Evolutionary conservation across 1,140 invertebrate species (phyloP).

Genomic region (Apis cerana): DNA sequence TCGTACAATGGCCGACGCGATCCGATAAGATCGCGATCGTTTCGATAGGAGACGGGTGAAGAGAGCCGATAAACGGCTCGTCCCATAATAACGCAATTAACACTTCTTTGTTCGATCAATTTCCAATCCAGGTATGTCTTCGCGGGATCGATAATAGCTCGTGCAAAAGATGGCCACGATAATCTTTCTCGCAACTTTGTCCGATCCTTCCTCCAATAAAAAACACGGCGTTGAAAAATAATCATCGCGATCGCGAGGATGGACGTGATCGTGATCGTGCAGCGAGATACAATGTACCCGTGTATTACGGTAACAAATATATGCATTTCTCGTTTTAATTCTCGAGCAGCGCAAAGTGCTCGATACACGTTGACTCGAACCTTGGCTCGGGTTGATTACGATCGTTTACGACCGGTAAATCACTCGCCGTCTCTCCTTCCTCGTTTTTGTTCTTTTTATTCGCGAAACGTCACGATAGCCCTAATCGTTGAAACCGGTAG

Average conservation of each 20-base stretch:
- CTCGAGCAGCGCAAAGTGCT: slow-evolving; percentile 50
- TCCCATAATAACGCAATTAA: slow-evolving; percentile 69
- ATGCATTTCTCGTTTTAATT: slow-evolving; percentile 54
- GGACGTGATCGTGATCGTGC: too few relatives aligned
- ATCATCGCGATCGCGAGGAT: neutral
- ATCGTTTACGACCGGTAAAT: slow-evolving; percentile 70
- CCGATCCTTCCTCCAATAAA: too few relatives aligned
- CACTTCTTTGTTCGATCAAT: slow-evolving; percentile 69
- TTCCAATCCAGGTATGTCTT: slow-evolving; percentile 52
- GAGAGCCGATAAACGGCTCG: slow-evolving; percentile 47
- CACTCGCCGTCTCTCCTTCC: slow-evolving; percentile 35
- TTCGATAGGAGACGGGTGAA: slow-evolving; percentile 50
- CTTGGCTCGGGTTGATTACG: slow-evolving; percentile 61
- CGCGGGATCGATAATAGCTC: neutral
- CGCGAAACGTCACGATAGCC: slow-evolving; percentile 66
- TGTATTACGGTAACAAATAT: slow-evolving; percentile 60
- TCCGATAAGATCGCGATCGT: slow-evolving; percentile 68
- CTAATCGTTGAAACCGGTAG: slow-evolving; percentile 69
- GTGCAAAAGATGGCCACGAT: neutral
- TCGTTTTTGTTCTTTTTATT: slow-evolving; percentile 56
- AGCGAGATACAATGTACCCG: slow-evolving; percentile 36
- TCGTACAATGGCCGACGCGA: slow-evolving; percentile 64
- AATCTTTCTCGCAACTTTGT: too few relatives aligned
- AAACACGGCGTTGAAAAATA: neutral
- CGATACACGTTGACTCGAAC: slow-evolving; percentile 42